phyloP scores from a whole-genome alignment of 2,113 vertebrate genomes.

The Leiothrix lutea region DNA sequence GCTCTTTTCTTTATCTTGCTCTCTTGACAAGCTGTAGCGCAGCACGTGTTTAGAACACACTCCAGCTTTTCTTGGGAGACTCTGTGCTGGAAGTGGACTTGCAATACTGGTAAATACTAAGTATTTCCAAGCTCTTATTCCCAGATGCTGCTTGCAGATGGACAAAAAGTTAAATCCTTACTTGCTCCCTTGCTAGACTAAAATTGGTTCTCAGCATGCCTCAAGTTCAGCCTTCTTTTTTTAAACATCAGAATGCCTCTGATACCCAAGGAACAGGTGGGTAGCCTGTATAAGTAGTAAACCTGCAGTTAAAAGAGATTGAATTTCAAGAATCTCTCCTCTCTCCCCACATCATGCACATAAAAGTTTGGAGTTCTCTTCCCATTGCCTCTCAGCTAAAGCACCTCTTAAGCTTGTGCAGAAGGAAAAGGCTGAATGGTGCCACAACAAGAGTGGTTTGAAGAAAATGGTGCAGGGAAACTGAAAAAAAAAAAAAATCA shows the following conservation, averaged over 20 bases:
- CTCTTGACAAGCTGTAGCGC: not conserved
- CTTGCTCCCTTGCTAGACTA: not conserved
- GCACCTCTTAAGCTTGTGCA: not conserved
- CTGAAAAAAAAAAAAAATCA: not conserved
- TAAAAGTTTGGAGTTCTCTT: not conserved
- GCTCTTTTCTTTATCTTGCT: not conserved
- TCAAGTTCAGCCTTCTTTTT: not conserved
- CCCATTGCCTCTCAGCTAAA: not conserved
- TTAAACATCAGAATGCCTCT: not conserved
- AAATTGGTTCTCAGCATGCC: not conserved
- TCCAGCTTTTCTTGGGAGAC: not conserved
- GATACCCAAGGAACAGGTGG: not conserved
- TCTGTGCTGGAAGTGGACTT: not conserved
- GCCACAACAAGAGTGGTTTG: not conserved
- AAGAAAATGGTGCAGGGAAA: not conserved
- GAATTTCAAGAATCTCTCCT: not conserved
- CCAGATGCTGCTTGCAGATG: not conserved
- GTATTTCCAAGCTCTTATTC: not conserved
- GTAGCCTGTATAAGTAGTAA: not conserved
- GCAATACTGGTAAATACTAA: not conserved
- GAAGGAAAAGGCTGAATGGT: not conserved
- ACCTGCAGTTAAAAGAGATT: not conserved
- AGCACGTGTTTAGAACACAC: not conserved
- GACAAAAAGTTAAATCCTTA: not conserved
- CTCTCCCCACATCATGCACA: not conserved